Conservation (phyloP, 2,888 invertebrate genomes). For the Ecdyonurus torrentis region DNA sequence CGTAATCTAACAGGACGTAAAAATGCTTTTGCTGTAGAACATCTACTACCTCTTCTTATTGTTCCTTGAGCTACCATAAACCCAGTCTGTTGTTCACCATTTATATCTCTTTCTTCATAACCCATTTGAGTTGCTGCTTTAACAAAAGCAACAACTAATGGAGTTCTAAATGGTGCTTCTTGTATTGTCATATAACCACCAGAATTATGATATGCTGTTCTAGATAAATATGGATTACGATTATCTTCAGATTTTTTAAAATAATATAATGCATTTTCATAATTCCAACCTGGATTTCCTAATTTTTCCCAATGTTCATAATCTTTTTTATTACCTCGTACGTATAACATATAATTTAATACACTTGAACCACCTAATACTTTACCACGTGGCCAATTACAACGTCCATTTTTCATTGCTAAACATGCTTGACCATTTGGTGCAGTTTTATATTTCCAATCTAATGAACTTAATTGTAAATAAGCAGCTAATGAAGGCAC, state of each 20-base stretch:
- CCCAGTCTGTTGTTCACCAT: constrained; percentile 61
- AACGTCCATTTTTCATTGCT: constrained; percentile 63
- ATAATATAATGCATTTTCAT: constrained; percentile 65
- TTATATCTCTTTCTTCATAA: constrained; percentile 66
- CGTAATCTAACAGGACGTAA: constrained; percentile 53
- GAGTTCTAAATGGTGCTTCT: constrained; percentile 72
- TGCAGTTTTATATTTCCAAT: constrained; percentile 83
- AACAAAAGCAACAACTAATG: constrained; percentile 64
- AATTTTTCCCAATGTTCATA: constrained; percentile 77
- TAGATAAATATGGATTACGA: constrained; percentile 63
- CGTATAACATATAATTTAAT: constrained; percentile 81
- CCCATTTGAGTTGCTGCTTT: constrained; percentile 69
- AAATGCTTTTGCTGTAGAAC: constrained; percentile 79
- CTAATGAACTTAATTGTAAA: constrained; percentile 66
- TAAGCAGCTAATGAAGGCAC: constrained; percentile 77
- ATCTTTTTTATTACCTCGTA: constrained; percentile 61
- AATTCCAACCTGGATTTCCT: constrained; percentile 83
- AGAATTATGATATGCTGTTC: constrained; percentile 47
- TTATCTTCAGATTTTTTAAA: constrained; percentile 84
- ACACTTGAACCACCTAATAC: constrained; percentile 78
- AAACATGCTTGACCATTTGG: constrained; percentile 64
- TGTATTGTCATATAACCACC: constrained; percentile 65
- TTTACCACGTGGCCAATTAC: constrained; percentile 81
- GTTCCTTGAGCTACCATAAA: constrained; percentile 73
- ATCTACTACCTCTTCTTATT: constrained; percentile 57